phyloP scores from a whole-genome alignment of 2,797 vertebrate species.

The Labroides dimidiatus region DNA sequence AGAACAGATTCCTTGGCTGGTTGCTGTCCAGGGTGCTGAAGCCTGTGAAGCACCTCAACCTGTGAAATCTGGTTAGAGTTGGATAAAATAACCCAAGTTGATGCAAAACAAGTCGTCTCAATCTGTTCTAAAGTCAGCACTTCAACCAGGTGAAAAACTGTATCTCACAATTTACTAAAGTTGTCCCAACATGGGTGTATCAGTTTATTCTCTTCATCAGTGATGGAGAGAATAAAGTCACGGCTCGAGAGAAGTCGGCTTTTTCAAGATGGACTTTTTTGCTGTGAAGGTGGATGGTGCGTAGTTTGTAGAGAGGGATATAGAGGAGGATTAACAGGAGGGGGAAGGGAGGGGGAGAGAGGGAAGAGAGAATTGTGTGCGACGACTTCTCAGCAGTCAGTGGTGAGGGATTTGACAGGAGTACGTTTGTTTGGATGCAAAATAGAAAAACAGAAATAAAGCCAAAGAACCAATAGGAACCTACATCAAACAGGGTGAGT shows the following conservation, averaged over 20 bases:
- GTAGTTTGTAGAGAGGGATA: conserved; percentile 60
- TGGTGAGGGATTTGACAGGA: conserved; percentile 46
- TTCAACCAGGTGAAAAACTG: no score
- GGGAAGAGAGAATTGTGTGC: conserved; percentile 7
- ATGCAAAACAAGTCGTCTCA: no score
- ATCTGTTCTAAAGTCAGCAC: no score
- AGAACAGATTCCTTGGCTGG: neutral
- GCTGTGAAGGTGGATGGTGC: conserved; percentile 35
- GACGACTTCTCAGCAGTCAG: conserved; percentile 42
- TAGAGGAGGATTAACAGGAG: conserved; percentile 67
- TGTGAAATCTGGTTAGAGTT: no score
- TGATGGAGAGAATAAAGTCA: neutral
- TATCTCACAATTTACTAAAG: neutral
- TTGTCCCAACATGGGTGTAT: no score
- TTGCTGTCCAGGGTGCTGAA: conserved; percentile 21
- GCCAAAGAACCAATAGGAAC: conserved; percentile 11
- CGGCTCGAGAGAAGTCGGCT: neutral
- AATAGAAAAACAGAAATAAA: conserved; percentile 1
- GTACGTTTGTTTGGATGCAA: conserved; percentile 48
- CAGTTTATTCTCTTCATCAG: no score
- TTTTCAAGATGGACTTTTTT: conserved; percentile 2
- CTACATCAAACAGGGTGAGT: conserved; percentile 62
- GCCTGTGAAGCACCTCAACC: neutral
- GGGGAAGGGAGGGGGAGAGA: conserved; percentile 33
- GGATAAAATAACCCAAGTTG: no score